These are phyloP conservation scores for Sebastes paucispinis DNA, from an alignment of 2,797 vertebrate genomes.

Conservation along the genomic window DNA sequence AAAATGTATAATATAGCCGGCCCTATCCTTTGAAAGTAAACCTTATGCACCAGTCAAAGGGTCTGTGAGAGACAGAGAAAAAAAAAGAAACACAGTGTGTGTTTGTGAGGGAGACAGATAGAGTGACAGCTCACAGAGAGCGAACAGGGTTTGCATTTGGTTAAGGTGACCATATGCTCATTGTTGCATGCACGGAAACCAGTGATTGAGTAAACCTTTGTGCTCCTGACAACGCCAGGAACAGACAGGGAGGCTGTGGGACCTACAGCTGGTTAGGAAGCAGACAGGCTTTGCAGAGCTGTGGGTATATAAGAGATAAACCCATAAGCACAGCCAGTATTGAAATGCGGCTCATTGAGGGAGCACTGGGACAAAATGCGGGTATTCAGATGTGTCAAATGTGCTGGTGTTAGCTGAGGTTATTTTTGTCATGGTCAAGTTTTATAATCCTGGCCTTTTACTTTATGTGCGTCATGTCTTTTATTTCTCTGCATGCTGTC, in stretches of 20 bases:
- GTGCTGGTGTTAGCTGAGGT: not conserved
- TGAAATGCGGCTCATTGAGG: slow-evolving; percentile 40
- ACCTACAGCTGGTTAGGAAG: slow-evolving; percentile 65
- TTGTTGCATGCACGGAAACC: slow-evolving; percentile 49
- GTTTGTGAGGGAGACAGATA: not conserved
- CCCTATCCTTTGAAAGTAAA: not conserved
- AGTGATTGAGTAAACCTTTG: slow-evolving; percentile 61
- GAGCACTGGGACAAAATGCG: slow-evolving; percentile 35
- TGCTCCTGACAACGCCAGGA: slow-evolving; percentile 48
- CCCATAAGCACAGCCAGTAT: slow-evolving; percentile 57
- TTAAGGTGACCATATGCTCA: slow-evolving; percentile 40
- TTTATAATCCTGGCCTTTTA: slow-evolving; percentile 1
- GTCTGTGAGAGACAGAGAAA: not conserved
- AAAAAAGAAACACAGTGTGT: not conserved
- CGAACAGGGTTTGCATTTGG: slow-evolving; percentile 24
- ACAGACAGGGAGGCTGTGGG: slow-evolving; percentile 43
- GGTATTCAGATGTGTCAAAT: slow-evolving; percentile 26
- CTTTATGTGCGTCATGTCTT: not conserved
- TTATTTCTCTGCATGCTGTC: not conserved
- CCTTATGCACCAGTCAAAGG: not conserved
- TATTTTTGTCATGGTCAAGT: slow-evolving; percentile 4
- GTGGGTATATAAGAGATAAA: slow-evolving; percentile 61
- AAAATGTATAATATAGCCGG: not conserved
- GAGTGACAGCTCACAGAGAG: slow-evolving; percentile 9
- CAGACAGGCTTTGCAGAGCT: slow-evolving; percentile 61